These are phyloP conservation scores for Semnornis frantzii DNA, from an alignment of 2,113 vertebrate species.

Conservation along the genomic window DNA sequence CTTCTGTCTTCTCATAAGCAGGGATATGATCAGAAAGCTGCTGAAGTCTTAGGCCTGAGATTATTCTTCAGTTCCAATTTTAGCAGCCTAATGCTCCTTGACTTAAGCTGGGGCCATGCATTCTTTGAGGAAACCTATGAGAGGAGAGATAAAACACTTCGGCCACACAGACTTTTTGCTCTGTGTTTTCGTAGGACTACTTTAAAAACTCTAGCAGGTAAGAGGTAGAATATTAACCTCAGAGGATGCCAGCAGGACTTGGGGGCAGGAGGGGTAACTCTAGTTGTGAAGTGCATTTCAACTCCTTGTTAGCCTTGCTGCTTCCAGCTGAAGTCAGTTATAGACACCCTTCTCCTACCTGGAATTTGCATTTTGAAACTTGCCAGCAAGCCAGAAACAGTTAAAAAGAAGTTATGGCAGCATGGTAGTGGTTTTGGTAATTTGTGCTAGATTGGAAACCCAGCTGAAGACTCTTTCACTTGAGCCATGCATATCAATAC, in stretches of 20 bases:
- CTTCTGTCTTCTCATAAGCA: neutral
- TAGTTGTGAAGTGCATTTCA: neutral
- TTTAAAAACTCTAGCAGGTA: neutral
- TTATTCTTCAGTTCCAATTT: neutral
- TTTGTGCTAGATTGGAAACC: neutral
- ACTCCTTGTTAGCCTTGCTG: neutral
- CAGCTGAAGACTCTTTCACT: neutral
- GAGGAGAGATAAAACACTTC: neutral
- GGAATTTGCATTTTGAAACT: neutral
- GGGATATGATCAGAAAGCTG: neutral
- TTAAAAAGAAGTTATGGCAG: neutral
- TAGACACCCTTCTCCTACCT: neutral
- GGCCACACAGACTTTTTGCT: neutral
- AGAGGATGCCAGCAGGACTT: neutral
- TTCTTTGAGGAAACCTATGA: neutral
- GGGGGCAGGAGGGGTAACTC: neutral
- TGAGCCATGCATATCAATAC: neutral
- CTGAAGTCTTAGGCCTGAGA: neutral
- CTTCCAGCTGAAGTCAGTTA: neutral
- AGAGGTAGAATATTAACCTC: neutral
- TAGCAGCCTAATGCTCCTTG: neutral
- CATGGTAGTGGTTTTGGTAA: rapidly evolving
- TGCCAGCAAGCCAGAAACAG: neutral
- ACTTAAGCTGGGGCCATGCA: neutral
- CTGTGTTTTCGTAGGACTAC: neutral